Evolutionary conservation across 1,140 invertebrate species (phyloP).

Genomic region (Dolichoris vasculosae): DNA sequence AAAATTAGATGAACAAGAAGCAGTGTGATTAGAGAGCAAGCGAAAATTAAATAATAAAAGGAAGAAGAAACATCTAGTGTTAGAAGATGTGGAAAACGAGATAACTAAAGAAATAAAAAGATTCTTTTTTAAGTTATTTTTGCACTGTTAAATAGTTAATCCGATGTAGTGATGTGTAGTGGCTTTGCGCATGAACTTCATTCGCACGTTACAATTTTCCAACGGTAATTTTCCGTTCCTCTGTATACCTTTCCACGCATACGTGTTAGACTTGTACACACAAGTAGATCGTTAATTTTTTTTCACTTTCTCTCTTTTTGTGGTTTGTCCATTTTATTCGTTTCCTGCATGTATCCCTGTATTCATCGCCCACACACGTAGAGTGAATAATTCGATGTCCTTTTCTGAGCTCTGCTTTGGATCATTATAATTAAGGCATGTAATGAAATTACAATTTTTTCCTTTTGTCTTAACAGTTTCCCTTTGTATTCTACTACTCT

Average conservation of each 20-base stretch:
- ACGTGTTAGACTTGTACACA: background rate
- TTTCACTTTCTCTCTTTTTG: background rate
- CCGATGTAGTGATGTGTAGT: background rate
- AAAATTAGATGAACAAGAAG: slow-evolving; percentile 3
- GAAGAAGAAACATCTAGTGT: background rate
- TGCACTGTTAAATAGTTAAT: slow-evolving; percentile 47
- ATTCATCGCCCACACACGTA: background rate
- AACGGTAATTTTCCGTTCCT: slow-evolving; percentile 23
- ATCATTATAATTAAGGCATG: slow-evolving; percentile 48
- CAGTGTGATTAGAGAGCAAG: background rate
- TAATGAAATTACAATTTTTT: slow-evolving; percentile 31
- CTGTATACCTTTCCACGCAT: background rate
- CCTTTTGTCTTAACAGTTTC: background rate
- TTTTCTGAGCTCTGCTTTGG: slow-evolving; percentile 22
- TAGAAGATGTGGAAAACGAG: background rate
- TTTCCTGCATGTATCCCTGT: background rate
- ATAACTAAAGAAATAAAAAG: slow-evolving; percentile 39
- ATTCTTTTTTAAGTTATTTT: slow-evolving; percentile 44
- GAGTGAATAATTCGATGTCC: slow-evolving; percentile 32
- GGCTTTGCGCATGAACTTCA: slow-evolving; percentile 29
- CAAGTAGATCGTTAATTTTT: slow-evolving; percentile 22
- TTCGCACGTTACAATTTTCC: slow-evolving; percentile 42
- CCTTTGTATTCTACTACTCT: background rate
- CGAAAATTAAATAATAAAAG: background rate
- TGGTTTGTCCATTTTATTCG: background rate